phyloP scores from a whole-genome alignment of 2,797 vertebrate species.

The Scyliorhinus canicula region DNA sequence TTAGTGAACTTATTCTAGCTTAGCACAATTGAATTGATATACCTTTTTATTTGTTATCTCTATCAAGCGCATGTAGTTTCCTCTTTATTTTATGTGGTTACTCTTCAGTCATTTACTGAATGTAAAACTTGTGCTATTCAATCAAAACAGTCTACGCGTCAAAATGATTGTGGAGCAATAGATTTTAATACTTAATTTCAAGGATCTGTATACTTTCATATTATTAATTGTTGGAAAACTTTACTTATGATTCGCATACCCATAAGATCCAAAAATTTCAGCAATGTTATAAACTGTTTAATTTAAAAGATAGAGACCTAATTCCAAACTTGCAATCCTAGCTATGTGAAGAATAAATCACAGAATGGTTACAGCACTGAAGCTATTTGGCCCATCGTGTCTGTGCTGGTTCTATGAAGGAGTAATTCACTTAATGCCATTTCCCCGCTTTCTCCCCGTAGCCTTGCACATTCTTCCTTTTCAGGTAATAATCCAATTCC shows the following conservation, averaged over 20 bases:
- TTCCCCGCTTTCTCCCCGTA: no score
- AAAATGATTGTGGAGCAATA: background rate
- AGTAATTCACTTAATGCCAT: no score
- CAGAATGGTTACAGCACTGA: no score
- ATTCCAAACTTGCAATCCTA: background rate
- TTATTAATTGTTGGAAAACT: background rate
- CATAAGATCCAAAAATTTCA: background rate
- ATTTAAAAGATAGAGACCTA: background rate
- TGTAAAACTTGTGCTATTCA: background rate
- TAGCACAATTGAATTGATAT: background rate
- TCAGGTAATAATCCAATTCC: no score
- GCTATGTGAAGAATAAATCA: background rate
- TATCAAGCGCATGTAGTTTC: background rate
- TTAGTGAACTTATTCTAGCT: background rate
- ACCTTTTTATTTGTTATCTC: background rate
- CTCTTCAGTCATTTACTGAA: background rate
- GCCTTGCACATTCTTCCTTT: no score
- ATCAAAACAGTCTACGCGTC: background rate
- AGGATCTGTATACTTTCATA: no score
- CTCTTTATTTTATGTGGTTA: background rate
- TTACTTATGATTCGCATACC: background rate
- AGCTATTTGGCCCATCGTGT: no score
- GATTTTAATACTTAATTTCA: background rate
- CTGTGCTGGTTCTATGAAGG: no score
- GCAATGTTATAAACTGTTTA: background rate